Evolutionary conservation across 2,888 invertebrate species (phyloP).

Genomic region (Poecilus cupreus): DNA sequence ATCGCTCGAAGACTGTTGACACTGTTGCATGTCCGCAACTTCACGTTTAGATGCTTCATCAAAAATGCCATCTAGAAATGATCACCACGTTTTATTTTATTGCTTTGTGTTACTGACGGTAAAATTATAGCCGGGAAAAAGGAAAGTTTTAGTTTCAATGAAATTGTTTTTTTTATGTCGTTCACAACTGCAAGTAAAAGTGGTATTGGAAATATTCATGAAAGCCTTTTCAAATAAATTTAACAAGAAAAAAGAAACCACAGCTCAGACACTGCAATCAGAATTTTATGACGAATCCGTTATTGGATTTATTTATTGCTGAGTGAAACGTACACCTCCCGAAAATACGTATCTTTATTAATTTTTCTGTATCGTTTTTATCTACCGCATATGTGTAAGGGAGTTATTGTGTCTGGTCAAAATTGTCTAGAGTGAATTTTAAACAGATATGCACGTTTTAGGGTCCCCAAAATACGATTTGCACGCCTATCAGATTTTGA

Average conservation of each 20-base stretch:
- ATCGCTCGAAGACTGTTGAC: not conserved
- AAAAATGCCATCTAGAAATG: not conserved
- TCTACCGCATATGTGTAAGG: no score
- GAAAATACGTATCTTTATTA: no score
- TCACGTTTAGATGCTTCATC: not conserved
- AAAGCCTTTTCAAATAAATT: conserved; percentile 1
- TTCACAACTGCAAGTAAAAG: not conserved
- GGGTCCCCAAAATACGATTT: no score
- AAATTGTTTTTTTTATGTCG: not conserved
- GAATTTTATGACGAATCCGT: no score
- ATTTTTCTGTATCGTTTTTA: no score
- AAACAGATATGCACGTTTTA: no score
- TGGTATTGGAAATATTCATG: conserved; percentile 21
- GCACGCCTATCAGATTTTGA: no score
- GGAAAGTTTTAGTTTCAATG: conserved; percentile 6
- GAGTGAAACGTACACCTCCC: no score
- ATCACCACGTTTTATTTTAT: conserved; percentile 13
- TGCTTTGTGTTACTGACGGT: not conserved
- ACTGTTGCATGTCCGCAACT: conserved; percentile 21
- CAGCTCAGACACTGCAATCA: no score
- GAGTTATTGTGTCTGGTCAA: no score
- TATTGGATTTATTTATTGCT: no score
- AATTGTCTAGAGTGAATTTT: no score
- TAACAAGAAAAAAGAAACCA: not conserved
- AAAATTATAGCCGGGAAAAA: not conserved